Base-by-base conservation (phyloP, 92 coral and sea anemone species). In the Isaurus tuberculatus region DNA sequence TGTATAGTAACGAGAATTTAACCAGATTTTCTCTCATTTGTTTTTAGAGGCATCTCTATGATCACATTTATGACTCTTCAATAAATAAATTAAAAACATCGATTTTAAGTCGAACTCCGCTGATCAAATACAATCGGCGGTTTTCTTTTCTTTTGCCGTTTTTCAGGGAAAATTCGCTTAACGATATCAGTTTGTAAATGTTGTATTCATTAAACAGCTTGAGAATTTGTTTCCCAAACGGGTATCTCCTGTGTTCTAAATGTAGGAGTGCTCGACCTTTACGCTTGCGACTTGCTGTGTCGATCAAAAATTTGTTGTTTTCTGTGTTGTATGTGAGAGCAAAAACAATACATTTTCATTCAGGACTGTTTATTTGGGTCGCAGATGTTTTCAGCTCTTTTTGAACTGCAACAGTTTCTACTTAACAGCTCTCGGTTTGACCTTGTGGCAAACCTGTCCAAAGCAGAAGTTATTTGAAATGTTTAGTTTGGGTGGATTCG, bases 121-220 rank as follows among this genome's bases (percentile, higher is more conserved):
- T 26, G 82, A 77, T 77, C 82, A 36, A 65, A 40, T 16, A 25
- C 34, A 19, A 64, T 60, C 51, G 60, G 23, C 46, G 49, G 15
- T 33, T 57, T 77, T 58, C 28, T 57, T 77, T 34, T 57, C 80
- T 63, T 16, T 58, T 58, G 70, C 70, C n/a, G 48, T 74, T 16
- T 60, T 20, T 36, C 26, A 9, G 33, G 65, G 33, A 32, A 30
- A 23, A 23, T 26, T 32, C 58, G 11, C 23, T 32, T 10, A 57
- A 29, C 14, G 28, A 17, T 57, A 77, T 77, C 68, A 8, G 15
- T 22, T 19, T 26, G 29, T 20, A 77, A 8, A 8, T 58, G 30
- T 77, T 77, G 82, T 77, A 8, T 58, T 58, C 32, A 32, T 77
- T 58, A 77, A 77, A 60, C 82, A 77, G 70, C 55, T 77, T 60